Percentiles rank a stretch among this genome's conserved stretches.
phyloP scores from a whole-genome alignment of 2,797 vertebrate genomes.

The Lagocephalus sceleratus region DNA sequence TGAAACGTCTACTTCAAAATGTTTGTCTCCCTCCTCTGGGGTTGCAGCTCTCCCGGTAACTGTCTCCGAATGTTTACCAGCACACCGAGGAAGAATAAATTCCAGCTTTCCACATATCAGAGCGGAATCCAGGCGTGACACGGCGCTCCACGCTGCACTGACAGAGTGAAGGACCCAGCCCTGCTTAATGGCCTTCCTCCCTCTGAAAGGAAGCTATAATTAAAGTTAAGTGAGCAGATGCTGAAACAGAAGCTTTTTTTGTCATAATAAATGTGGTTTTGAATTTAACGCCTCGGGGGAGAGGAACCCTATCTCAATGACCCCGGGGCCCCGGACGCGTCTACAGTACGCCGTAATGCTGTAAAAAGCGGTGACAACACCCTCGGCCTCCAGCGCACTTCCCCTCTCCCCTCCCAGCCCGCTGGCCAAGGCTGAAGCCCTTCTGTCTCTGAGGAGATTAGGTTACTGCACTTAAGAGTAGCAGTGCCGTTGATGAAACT shows the following conservation, averaged over 20 bases:
- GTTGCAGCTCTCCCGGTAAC: constrained; percentile 30
- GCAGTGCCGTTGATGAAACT: constrained; percentile 76
- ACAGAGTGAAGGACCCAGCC: constrained; percentile 56
- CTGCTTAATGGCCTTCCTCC: constrained; percentile 62
- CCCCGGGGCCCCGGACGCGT: constrained; percentile 65
- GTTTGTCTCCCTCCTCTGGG: constrained; percentile 28
- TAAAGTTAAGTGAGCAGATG: constrained; percentile 80
- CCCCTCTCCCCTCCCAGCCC: constrained; percentile 60
- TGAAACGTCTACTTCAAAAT: constrained; percentile 32
- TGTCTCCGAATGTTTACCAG: constrained; percentile 43
- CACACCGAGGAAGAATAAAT: constrained; percentile 36
- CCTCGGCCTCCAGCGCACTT: constrained; percentile 45
- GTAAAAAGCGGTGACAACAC: constrained; percentile 60
- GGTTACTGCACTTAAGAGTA: constrained; percentile 79
- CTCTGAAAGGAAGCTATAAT: constrained; percentile 72
- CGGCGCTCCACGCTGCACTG: constrained; percentile 24
- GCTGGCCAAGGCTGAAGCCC: constrained; percentile 71
- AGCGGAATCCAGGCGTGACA: constrained; percentile 42
- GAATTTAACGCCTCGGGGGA: constrained; percentile 77
- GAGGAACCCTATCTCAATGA: constrained; percentile 75
- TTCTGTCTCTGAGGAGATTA: constrained; percentile 72
- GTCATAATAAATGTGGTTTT: constrained; percentile 77
- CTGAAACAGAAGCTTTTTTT: constrained; percentile 75
- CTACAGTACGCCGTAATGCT: constrained; percentile 64
- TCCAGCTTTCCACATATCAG: constrained; percentile 42